Percentiles rank a stretch among this genome's conserved stretches.
phyloP scores from a whole-genome alignment of 2,113 vertebrate species.

The Mastomys coucha region DNA sequence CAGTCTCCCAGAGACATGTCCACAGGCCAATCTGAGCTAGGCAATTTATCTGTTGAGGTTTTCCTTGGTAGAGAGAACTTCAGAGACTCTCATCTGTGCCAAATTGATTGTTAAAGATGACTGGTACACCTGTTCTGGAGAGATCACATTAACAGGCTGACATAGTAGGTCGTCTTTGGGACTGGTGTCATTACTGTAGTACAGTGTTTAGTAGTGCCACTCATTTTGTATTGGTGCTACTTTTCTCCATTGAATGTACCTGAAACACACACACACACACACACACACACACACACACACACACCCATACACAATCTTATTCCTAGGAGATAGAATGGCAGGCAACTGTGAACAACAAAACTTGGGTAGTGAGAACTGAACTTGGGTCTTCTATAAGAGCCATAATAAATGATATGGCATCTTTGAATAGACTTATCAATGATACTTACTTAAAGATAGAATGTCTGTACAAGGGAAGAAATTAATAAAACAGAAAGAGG shows the following conservation, averaged over 20 bases:
- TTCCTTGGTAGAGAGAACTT: neutral
- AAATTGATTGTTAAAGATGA: neutral
- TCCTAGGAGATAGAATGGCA: neutral
- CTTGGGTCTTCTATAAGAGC: neutral
- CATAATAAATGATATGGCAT: neutral
- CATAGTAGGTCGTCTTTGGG: too few relatives aligned
- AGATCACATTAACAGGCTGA: too few relatives aligned
- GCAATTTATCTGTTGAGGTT: neutral
- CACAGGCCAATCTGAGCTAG: neutral
- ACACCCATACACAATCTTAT: neutral
- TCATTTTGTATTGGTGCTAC: rapidly evolving
- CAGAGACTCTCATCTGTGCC: neutral
- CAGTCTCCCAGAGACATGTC: neutral
- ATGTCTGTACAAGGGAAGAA: neutral
- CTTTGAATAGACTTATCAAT: neutral
- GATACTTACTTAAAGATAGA: neutral
- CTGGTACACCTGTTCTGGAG: neutral
- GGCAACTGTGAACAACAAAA: neutral
- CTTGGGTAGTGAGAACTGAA: neutral
- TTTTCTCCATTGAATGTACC: neutral
- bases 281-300: neutral
- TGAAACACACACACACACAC: neutral
- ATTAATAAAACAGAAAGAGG: neutral
- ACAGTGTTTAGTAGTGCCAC: too few relatives aligned
- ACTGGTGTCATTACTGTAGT: neutral